Conservation (phyloP, 2,113 vertebrate species). For the Desmodus rotundus region DNA sequence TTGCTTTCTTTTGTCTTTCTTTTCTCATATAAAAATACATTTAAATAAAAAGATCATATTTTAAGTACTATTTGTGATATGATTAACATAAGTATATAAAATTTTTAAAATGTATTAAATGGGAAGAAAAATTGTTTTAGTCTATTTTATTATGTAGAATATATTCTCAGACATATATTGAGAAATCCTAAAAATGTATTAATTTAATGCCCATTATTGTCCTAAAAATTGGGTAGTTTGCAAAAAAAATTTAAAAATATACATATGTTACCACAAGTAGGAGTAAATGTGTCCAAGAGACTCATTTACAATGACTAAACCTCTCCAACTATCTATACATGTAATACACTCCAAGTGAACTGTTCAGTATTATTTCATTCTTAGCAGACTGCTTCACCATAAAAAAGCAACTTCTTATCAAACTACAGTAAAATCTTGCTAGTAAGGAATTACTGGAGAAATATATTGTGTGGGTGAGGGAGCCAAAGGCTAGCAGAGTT, state of each 20-base stretch:
- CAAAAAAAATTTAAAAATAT: neutral
- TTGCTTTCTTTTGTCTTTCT: neutral
- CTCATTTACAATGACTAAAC: neutral
- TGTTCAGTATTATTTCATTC: neutral
- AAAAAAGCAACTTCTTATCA: neutral
- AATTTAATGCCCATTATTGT: neutral
- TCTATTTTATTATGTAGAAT: neutral
- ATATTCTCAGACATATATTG: neutral
- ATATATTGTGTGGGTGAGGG: neutral
- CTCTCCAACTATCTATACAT: neutral
- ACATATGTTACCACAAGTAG: neutral
- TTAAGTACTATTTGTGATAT: neutral
- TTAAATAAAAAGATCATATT: neutral
- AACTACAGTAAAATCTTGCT: neutral
- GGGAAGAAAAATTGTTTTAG: neutral
- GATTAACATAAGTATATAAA: neutral
- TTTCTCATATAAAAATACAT: neutral
- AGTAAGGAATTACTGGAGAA: neutral
- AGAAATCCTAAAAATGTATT: neutral
- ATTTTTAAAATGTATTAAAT: neutral
- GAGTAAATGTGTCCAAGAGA: neutral
- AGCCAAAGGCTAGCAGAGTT: neutral
- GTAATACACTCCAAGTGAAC: neutral
- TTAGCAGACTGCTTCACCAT: neutral
- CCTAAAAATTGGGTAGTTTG: neutral